Base-by-base conservation (phyloP, 2,888 invertebrate genomes). In the Drepanosiphum platanoidis region DNA sequence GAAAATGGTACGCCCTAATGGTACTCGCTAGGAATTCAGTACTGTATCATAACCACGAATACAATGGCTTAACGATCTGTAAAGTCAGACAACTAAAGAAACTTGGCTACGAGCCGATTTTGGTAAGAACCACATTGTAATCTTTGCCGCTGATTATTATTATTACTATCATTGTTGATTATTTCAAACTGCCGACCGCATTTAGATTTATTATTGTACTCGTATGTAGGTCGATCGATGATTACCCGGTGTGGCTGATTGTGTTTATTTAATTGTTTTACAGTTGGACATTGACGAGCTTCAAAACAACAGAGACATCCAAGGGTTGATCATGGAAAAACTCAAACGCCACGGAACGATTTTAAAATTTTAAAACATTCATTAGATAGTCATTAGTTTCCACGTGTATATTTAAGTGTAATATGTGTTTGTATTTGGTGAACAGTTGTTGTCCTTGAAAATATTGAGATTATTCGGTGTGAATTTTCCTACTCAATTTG, bases 1-100 rank as follows among this genome's bases (percentile, higher is more conserved):
- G 86, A 9, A 86, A 66, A 83, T 86, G 86, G 86, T 86, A 70
- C 71, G 86, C 77, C 13, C 9, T 86, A 15, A 36, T 78, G 18
- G 0, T 46, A 13, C 64, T 86, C 32, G 70, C 39, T 2, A 79
- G 74, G 75, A 86, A 86, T 70, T 74, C 83, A 27, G 52, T 84
- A 3, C 30, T 84, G 0, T 77, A 36, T 27, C 36, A 84, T 36
- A 74, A 66, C 15, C n/a, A 71, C 66, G 36, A 68, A 30, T 36
- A 34, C 8, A 86, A 64, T 61, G 86, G 86, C 15, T 27, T 77
- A 8, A 77, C 74, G 36, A 8, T 18, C 1, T 86, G 83, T 71
- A 86, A 86, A 70, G 58, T 86, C 18, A 75, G 84, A 11, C 86
- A 86, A 46, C 15, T 84, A 18, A 83, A 77, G 27, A 70, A 34